phyloP scores from a whole-genome alignment of 2,113 vertebrate species.

The Ophthalmolycus amberensis region DNA sequence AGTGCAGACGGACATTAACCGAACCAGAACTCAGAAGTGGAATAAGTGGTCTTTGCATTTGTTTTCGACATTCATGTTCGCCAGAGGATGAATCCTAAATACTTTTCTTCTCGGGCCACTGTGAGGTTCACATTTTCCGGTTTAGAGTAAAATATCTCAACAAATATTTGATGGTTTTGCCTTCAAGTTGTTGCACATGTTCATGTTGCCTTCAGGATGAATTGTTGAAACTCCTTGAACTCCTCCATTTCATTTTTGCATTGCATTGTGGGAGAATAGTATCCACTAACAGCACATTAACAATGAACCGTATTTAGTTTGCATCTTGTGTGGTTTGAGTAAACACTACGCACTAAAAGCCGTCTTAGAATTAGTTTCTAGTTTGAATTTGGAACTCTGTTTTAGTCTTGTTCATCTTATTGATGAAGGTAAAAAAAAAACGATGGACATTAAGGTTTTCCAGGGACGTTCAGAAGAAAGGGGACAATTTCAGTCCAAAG shows the following conservation, averaged over 20 bases:
- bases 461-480: neutral
- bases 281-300: neutral
- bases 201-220: neutral
- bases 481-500: neutral
- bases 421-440: neutral
- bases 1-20: conserved; percentile 31
- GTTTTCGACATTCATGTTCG: neutral
- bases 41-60: neutral
- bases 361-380: neutral
- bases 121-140: neutral
- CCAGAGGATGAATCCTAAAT: neutral
- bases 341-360: neutral
- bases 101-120: neutral
- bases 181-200: neutral
- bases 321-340: too few species aligned
- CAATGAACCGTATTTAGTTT: neutral
- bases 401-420: neutral
- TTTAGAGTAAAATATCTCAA: neutral
- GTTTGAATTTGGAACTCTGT: neutral
- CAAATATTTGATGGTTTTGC: too few species aligned
- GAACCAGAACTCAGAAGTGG: neutral
- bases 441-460: neutral
- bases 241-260: neutral
- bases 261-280: neutral
- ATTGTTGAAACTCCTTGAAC: neutral